Conservation (phyloP, 2,113 vertebrate genomes). For the Probosciger aterrimus region DNA sequence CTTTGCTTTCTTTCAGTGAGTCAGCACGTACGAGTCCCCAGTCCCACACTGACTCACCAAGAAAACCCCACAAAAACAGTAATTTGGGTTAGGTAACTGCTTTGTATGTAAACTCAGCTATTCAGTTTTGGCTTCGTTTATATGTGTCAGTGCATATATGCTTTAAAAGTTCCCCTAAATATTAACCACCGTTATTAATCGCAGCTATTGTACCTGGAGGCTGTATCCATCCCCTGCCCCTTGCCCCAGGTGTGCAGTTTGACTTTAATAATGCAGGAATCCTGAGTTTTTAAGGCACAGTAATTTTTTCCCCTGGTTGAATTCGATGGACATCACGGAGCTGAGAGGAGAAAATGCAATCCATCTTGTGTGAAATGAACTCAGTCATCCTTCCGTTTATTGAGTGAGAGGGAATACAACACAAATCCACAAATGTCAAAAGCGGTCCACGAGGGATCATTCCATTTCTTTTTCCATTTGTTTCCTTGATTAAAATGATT, state of each 20-base stretch:
- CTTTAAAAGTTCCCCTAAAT: not conserved
- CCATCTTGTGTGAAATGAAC: conserved; percentile 51
- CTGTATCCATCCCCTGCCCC: not conserved
- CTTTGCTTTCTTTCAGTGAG: not conserved
- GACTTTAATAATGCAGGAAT: not conserved
- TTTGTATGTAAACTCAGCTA: not conserved
- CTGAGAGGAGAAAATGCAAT: conserved; percentile 32
- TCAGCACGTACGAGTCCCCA: no score
- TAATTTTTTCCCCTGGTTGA: not conserved
- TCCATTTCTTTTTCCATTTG: conserved; percentile 22
- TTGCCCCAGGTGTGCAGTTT: not conserved
- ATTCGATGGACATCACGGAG: not conserved
- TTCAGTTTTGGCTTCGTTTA: not conserved
- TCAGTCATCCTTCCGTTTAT: conserved; percentile 48
- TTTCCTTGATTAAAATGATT: conserved; percentile 41
- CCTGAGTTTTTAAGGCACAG: not conserved
- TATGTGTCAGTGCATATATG: not conserved
- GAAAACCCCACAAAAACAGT: not conserved
- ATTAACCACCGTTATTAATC: not conserved
- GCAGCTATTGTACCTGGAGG: accelerated
- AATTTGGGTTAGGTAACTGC: not conserved
- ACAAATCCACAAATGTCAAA: conserved; percentile 50
- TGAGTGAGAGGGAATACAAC: conserved; percentile 36
- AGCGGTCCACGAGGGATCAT: not conserved
- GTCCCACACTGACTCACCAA: not conserved